phyloP scores from a whole-genome alignment of 1,140 invertebrate species.

The Heliconius hewitsoni region DNA sequence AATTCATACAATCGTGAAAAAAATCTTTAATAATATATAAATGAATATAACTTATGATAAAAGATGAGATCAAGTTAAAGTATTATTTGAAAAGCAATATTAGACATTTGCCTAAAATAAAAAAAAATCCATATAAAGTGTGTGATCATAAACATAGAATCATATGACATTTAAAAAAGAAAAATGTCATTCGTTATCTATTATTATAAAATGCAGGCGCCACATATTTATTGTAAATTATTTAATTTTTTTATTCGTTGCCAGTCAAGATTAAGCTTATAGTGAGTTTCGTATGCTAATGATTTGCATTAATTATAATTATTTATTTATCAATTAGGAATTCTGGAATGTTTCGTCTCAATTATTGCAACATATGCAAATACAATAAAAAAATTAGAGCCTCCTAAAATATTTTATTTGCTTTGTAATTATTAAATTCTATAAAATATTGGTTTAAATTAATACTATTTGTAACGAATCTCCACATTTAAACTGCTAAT shows the following conservation, averaged over 20 bases:
- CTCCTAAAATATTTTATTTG: background rate
- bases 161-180: constrained; percentile 24
- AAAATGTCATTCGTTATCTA: constrained; percentile 6
- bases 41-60: background rate
- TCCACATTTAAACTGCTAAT: too few species aligned
- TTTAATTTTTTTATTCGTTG: background rate
- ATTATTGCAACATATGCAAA: background rate
- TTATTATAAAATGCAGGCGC: constrained; percentile 31
- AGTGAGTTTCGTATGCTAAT: background rate
- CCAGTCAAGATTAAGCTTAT: background rate
- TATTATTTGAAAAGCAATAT: background rate
- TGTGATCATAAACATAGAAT: constrained; percentile 18
- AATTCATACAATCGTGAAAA: background rate
- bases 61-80: background rate
- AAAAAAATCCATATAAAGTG: background rate
- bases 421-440: background rate
- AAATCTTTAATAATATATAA: background rate
- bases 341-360: background rate
- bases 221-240: constrained; percentile 25
- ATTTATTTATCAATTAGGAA: background rate
- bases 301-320: background rate
- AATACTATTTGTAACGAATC: too few species aligned
- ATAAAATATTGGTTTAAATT: too few species aligned
- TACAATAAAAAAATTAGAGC: background rate
- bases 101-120: background rate